Percentiles rank a stretch among this genome's conserved stretches.
These are phyloP conservation scores for Lepeophtheirus salmonis DNA, from an alignment of 1,140 invertebrate genomes.

Conservation along the genomic window DNA sequence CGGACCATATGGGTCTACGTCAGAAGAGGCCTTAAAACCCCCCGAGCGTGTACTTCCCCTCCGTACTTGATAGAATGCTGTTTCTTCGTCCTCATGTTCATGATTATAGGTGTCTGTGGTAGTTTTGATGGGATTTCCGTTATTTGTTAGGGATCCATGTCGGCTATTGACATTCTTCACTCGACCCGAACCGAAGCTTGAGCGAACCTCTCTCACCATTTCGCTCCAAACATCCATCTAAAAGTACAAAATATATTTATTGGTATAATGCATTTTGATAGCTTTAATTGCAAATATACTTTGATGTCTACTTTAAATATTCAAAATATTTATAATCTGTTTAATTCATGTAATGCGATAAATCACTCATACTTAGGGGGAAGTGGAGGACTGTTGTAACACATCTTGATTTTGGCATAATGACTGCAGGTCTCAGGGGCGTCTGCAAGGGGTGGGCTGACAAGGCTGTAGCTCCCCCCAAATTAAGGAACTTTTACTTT, in stretches of 20 bases:
- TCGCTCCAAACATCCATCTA: neutral
- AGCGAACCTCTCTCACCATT: neutral
- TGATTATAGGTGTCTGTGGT: neutral
- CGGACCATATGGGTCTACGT: neutral
- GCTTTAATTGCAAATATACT: no score
- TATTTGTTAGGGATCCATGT: neutral
- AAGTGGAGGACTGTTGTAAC: no score
- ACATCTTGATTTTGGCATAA: no score
- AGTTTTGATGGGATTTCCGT: neutral
- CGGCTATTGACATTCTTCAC: neutral
- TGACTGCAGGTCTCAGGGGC: no score
- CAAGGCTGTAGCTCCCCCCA: no score
- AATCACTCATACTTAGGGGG: no score
- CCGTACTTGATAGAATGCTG: neutral
- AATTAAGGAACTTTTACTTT: no score
- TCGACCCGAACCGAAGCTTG: neutral
- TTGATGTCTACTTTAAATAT: no score
- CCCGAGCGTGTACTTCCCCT: neutral
- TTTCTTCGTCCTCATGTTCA: neutral
- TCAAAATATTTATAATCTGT: no score
- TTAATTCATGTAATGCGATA: no score
- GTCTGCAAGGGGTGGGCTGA: no score
- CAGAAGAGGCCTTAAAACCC: neutral
- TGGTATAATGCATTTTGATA: constrained; percentile 9
- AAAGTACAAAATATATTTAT: constrained; percentile 1